Evolutionary conservation across 2,113 vertebrate species (phyloP), one percentile per base, ranked within the genome.

Genomic region (Girardinichthys multiradiatus): DNA sequence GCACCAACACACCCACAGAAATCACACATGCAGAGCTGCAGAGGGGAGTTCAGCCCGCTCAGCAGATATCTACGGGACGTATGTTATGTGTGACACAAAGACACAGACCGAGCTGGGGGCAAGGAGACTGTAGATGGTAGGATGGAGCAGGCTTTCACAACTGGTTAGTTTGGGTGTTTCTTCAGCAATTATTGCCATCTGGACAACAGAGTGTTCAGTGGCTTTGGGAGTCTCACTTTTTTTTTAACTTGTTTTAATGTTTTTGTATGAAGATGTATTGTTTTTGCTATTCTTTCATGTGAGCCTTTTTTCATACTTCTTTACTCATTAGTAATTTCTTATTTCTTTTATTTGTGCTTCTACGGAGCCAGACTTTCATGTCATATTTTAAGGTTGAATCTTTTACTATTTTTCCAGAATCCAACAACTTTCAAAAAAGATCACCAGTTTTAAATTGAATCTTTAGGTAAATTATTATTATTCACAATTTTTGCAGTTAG

Each of bases 71-170:
- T 57, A 9, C 27, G 13, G 27, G 45, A 24, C 37, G 68, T 74
- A 77, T 45, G 72, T 68, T 79, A 2, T 15, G 0, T 60, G 77
- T 28, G 4, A 63, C 61, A 77, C 70, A 76, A 8, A 82, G 24
- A 70, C 57, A 17, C 45, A 69, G 29, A 78, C 31, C 57, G 1
- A 45, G 83, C 86, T 81, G 57, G 72, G 69, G 86, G 86, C 83
- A 86, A 87, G 88, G 86, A 82, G 62, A 80, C 76, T 59, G 77
- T 45, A 6, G 10, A 37, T 64, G n/a, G 65, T 37, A 48, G 68
- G 63, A 65, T 35, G 13, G 68, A 70, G 64, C 15, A 29, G 33
- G 28, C 67, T 67, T 73, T 90, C 77, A 83, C 0, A 64, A 69
- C 77, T 9, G 77, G 70, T 82, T 76, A 78, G 73, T 78, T 51